Conservation (phyloP, 2,888 invertebrate genomes). For the Phengaris alcon region DNA sequence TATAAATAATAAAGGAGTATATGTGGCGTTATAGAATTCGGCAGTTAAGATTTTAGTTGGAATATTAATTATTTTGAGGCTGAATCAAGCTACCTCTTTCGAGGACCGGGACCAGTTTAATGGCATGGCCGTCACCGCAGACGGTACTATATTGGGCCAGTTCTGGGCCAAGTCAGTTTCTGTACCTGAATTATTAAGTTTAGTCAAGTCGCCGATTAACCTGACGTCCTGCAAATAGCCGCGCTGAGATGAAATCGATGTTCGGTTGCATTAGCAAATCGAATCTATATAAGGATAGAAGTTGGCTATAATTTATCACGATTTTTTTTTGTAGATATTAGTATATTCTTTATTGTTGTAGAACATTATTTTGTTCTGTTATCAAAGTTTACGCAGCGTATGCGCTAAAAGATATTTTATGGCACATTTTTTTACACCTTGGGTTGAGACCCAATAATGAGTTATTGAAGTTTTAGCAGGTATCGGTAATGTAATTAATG, state of each 20-base stretch:
- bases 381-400: no score
- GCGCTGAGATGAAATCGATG: not conserved
- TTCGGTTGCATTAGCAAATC: not conserved
- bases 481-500: no score
- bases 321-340: no score
- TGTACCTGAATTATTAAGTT: constrained; percentile 3
- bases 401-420: no score
- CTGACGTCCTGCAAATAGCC: not conserved
- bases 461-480: no score
- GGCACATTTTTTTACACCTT: no score
- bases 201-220: not conserved
- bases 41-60: not conserved
- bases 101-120: no score
- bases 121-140: not conserved
- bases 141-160: not conserved
- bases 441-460: no score
- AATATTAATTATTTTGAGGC: constrained; percentile 5
- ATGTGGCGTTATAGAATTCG: not conserved
- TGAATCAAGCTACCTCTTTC: not conserved
- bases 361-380: no score
- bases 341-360: no score
- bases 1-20: no score
- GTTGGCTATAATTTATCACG: no score
- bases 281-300: not conserved
- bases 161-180: not conserved